Percentiles rank a stretch among this genome's conserved stretches.
Conservation (phyloP, 1,140 invertebrate species). For the Sitophilus oryzae region DNA sequence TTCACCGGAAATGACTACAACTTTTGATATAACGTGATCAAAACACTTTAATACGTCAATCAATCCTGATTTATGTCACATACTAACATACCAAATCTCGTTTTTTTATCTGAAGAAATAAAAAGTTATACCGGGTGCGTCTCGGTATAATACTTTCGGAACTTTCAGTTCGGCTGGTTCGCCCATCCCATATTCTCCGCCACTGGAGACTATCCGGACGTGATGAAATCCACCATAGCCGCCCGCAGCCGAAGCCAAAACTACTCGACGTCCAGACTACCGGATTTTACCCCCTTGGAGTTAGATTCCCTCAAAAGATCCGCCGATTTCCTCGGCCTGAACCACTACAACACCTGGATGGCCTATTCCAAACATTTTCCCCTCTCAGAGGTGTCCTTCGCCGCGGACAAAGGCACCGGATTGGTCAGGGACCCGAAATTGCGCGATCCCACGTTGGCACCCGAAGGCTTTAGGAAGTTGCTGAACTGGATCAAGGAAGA, state of each 20-base stretch:
- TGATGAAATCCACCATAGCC: constrained; percentile 51
- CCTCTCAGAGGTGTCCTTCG: constrained; percentile 6
- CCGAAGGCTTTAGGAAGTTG: constrained; percentile 61
- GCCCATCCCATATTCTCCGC: constrained; percentile 47
- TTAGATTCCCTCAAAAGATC: constrained; percentile 45
- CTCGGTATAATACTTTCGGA: not conserved
- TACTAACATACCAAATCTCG: too few relatives aligned
- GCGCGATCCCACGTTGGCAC: constrained; percentile 44
- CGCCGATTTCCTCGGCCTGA: constrained; percentile 47
- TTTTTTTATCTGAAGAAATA: too few relatives aligned
- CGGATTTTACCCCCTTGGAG: constrained; percentile 50
- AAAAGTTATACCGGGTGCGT: too few relatives aligned
- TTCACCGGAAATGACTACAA: not conserved
- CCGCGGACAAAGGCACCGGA: constrained; percentile 20
- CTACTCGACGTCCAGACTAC: constrained; percentile 51
- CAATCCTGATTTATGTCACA: too few relatives aligned
- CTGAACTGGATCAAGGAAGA: constrained; percentile 62
- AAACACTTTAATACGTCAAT: not conserved
- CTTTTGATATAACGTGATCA: not conserved
- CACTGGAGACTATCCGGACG: constrained; percentile 52
- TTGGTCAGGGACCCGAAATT: constrained; percentile 14
- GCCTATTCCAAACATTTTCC: constrained; percentile 13
- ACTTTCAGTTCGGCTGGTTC: constrained; percentile 54
- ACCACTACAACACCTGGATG: constrained; percentile 45
- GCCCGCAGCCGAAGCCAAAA: constrained; percentile 47